These are phyloP conservation scores for Tortrix viridana DNA, from an alignment of 2,888 invertebrate genomes.

Conservation along the genomic window DNA sequence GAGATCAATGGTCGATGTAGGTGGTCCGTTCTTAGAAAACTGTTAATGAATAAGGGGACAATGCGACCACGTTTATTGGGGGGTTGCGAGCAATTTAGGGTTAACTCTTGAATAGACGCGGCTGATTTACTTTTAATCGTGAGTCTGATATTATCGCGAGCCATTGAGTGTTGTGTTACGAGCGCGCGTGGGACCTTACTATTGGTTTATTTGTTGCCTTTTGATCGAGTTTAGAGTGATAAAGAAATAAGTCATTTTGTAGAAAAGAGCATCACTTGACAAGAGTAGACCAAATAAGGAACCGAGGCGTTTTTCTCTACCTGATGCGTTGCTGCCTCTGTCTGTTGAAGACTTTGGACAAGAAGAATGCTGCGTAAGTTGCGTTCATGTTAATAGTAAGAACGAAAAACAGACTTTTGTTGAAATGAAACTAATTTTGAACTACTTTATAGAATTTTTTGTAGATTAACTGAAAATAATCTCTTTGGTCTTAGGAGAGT, in stretches of 20 bases:
- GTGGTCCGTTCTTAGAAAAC: constrained; percentile 77
- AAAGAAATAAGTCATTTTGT: constrained; percentile 12
- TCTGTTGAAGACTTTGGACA: no score
- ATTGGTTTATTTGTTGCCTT: constrained; percentile 50
- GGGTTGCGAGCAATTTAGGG: constrained; percentile 65
- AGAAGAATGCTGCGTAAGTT: no score
- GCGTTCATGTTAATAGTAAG: no score
- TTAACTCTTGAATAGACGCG: constrained; percentile 63
- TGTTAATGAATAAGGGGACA: constrained; percentile 60
- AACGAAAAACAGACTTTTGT: no score
- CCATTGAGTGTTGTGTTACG: constrained; percentile 74
- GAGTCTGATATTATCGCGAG: constrained; percentile 71
- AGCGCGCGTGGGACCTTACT: constrained; percentile 48
- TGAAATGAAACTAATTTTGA: no score
- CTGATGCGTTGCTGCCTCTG: no score
- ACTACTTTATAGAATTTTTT: no score
- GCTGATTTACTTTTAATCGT: constrained; percentile 80
- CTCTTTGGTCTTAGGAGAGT: no score
- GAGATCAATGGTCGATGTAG: constrained; percentile 70
- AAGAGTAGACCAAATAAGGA: background rate
- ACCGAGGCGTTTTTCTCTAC: no score
- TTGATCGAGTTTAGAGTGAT: constrained; percentile 28
- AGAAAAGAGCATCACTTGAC: background rate
- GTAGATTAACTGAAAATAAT: no score
- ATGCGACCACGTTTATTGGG: constrained; percentile 58